Base-by-base conservation (phyloP, 2,888 invertebrate species). In the Trachelus stipa region DNA sequence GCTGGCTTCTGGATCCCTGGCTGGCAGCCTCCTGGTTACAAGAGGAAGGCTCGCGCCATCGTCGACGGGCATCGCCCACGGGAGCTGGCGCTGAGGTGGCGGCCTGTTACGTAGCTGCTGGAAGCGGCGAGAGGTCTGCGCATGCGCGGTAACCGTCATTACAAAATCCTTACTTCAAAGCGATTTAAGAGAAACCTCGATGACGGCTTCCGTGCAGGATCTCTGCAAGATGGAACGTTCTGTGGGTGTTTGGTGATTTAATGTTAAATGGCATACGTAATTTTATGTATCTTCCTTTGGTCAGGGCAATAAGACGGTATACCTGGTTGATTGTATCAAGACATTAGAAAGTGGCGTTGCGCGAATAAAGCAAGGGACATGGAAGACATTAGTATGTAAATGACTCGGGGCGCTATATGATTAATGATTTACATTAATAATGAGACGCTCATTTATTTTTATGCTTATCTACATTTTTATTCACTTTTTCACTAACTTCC, bases 1-100 rank as follows among this genome's bases (percentile, higher is more conserved):
- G 56, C 56, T 23, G 2, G 85, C 84, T 87, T 85, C 87, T 86
- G 71, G 71, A 15, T 88, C 87, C 87, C 23, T 9, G 56, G 6
- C 56, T 56, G 2, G 2, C 40, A 87, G 82, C 85, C 84, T 81
- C 83, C 83, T 79, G 40, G 56, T 73, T 79, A 76, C 79, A 6
- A 6, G 40, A 40, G 40, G 40, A 40, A 40, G 40, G 40, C 40
- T 40, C 15, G 15, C 40, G 40, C 40, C 56, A 9, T 9, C 56
- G 23, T 56, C 56, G 56, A 23, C 15, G 15, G 40, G 15, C 12
- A 40, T 4, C 15, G 37, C 40, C 40, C 40, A 4, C 34, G 56
- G 56, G 56, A 56, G 56, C 2, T 15, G 15, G 4, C 40, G 40
- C 23, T 9, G 23, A 2, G 6, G 6, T 6, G 40, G 12, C 6